Conservation (phyloP, 2,888 invertebrate species). For the Platycnemis pennipes region DNA sequence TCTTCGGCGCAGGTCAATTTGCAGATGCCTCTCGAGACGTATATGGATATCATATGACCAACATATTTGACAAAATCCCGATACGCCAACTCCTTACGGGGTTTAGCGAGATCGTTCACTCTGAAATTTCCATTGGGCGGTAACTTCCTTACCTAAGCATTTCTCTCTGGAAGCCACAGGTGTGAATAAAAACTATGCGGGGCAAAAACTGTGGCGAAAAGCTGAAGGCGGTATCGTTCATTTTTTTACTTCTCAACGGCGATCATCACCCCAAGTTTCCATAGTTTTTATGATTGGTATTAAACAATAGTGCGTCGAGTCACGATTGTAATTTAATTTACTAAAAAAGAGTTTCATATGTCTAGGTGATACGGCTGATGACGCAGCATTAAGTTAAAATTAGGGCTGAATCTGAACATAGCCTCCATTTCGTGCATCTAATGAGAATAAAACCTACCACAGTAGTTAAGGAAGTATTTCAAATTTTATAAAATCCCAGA, state of each 20-base stretch:
- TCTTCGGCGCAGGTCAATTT: slow-evolving; percentile 4
- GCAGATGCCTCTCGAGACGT: background rate
- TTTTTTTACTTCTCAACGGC: too few species aligned
- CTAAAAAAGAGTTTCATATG: too few species aligned
- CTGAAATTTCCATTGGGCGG: background rate
- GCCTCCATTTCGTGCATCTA: too few species aligned
- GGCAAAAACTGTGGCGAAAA: background rate
- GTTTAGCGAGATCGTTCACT: background rate
- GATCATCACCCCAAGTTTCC: background rate
- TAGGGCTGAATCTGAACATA: too few species aligned
- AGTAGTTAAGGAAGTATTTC: too few species aligned
- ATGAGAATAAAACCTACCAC: too few species aligned
- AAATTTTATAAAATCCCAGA: too few species aligned
- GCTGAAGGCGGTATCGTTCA: background rate
- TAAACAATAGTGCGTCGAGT: background rate
- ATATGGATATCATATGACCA: background rate
- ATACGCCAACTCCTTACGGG: background rate
- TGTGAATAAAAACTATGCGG: background rate
- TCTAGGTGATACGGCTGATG: too few species aligned
- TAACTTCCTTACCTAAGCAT: background rate
- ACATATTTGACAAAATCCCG: background rate
- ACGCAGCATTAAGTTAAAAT: too few species aligned
- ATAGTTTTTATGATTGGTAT: background rate
- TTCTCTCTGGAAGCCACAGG: background rate
- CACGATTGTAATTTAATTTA: too few species aligned